Evolutionary conservation across 92 coral and sea anemone species (phyloP).

Genomic region (Desmophyllum pertusum): DNA sequence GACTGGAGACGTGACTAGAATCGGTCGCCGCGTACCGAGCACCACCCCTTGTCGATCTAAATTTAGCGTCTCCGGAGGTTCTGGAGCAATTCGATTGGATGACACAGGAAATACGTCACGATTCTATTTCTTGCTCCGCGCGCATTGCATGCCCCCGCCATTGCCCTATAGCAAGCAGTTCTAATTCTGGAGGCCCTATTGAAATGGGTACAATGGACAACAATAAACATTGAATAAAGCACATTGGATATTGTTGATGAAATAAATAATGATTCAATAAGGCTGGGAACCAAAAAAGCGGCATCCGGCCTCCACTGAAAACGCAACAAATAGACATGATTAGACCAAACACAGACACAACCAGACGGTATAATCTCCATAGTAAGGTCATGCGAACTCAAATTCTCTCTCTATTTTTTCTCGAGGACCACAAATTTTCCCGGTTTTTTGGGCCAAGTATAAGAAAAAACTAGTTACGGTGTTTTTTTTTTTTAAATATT

Average conservation of each 20-base stretch:
- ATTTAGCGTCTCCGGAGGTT: constrained; percentile 23
- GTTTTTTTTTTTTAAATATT: too few species aligned
- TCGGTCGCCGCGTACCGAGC: neutral
- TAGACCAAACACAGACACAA: neutral
- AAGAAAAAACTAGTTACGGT: neutral
- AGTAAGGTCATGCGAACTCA: neutral
- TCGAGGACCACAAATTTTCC: neutral
- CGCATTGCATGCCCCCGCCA: neutral
- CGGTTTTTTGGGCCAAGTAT: neutral
- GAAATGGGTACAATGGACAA: neutral
- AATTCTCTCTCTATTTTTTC: neutral
- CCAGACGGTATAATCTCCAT: neutral
- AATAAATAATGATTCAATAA: neutral
- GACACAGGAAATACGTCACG: constrained; percentile 25
- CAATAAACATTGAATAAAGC: too few species aligned
- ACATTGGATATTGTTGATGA: neutral
- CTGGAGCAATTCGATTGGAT: neutral
- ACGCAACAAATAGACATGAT: neutral
- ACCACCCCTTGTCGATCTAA: constrained; percentile 19
- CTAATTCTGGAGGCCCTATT: neutral
- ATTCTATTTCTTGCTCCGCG: neutral
- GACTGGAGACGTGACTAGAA: constrained; percentile 45
- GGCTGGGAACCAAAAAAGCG: neutral
- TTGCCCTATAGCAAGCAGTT: too few species aligned
- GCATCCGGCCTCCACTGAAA: neutral